Evolutionary conservation across 2,888 invertebrate genomes (phyloP).

Genomic region (Dorcus parallelipipedus): DNA sequence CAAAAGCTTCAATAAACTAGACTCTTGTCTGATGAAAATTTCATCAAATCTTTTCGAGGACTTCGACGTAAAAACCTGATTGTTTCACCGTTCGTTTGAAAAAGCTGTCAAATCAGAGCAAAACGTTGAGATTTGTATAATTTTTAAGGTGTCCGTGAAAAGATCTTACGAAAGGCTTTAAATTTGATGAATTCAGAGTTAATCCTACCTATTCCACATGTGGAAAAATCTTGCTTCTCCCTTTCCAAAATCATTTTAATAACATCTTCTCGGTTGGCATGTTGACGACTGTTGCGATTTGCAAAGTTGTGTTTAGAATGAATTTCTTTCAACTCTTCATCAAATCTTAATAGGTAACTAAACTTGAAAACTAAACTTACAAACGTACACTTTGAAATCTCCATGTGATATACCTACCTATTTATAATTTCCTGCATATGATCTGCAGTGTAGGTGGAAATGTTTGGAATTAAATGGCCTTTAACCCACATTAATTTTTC

Average conservation of each 20-base stretch:
- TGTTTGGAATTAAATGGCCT: slow-evolving; percentile 57
- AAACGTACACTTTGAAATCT: background rate
- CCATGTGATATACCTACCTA: slow-evolving; percentile 46
- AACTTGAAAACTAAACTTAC: slow-evolving; percentile 14
- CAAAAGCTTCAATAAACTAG: slow-evolving; percentile 19
- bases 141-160: too few species aligned
- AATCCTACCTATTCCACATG: slow-evolving; percentile 60
- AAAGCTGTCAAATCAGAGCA: too few species aligned
- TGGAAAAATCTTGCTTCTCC: slow-evolving; percentile 71
- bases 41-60: too few species aligned
- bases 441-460: slow-evolving; percentile 56
- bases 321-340: slow-evolving; percentile 78
- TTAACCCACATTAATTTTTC: slow-evolving; percentile 80
- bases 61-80: too few species aligned
- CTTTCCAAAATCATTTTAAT: slow-evolving; percentile 72
- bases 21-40: too few species aligned
- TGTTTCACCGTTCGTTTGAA: too few species aligned
- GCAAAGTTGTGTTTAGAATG: slow-evolving; percentile 74
- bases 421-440: slow-evolving; percentile 59
- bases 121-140: too few species aligned
- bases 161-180: too few species aligned
- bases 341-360: slow-evolving; percentile 63
- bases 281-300: slow-evolving; percentile 69
- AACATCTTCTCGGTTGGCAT: slow-evolving; percentile 75
- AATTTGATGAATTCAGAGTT: background rate